phyloP scores from a whole-genome alignment of 2,888 invertebrate species.

The Neoascia interrupta region DNA sequence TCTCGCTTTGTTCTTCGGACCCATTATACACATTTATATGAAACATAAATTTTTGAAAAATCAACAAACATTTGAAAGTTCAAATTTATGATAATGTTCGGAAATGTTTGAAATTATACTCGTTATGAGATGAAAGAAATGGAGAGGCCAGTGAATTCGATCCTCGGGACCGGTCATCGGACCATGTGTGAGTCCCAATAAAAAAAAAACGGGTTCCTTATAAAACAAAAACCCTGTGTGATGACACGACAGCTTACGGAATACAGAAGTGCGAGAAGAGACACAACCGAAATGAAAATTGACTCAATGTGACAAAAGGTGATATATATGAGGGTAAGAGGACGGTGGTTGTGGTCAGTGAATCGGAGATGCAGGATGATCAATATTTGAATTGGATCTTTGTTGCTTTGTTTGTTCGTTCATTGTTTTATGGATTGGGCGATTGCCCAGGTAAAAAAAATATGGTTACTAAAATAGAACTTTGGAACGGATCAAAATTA shows the following conservation, averaged over 20 bases:
- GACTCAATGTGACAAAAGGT: slow-evolving; percentile 66
- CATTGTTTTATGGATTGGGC: too few relatives aligned
- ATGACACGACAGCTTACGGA: slow-evolving; percentile 62
- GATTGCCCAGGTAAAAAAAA: too few relatives aligned
- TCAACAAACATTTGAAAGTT: slow-evolving; percentile 67
- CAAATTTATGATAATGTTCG: slow-evolving; percentile 69
- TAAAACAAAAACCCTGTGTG: slow-evolving; percentile 3
- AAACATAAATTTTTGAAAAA: slow-evolving; percentile 69
- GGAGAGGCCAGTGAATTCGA: slow-evolving; percentile 49
- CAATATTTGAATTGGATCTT: slow-evolving; percentile 42
- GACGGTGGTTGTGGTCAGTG: slow-evolving; percentile 33
- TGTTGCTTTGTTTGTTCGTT: neutral
- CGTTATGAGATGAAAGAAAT: slow-evolving; percentile 61
- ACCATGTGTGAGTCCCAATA: slow-evolving; percentile 49
- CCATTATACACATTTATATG: slow-evolving; percentile 68
- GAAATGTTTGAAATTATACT: slow-evolving; percentile 69
- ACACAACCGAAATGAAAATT: slow-evolving; percentile 66
- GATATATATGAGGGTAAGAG: slow-evolving; percentile 59
- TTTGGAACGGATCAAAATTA: too few relatives aligned
- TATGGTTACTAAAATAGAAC: too few relatives aligned
- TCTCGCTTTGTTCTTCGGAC: slow-evolving; percentile 32
- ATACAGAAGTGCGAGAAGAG: slow-evolving; percentile 70
- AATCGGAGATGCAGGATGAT: slow-evolving; percentile 35
- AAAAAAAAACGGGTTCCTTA: neutral
- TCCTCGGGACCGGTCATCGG: slow-evolving; percentile 50